A percentile compares a stretch with the other conserved stretches of the same genome.
These are phyloP conservation scores for Drosophila paramelanica DNA, from an alignment of 2,888 invertebrate species.

Conservation along the genomic window DNA sequence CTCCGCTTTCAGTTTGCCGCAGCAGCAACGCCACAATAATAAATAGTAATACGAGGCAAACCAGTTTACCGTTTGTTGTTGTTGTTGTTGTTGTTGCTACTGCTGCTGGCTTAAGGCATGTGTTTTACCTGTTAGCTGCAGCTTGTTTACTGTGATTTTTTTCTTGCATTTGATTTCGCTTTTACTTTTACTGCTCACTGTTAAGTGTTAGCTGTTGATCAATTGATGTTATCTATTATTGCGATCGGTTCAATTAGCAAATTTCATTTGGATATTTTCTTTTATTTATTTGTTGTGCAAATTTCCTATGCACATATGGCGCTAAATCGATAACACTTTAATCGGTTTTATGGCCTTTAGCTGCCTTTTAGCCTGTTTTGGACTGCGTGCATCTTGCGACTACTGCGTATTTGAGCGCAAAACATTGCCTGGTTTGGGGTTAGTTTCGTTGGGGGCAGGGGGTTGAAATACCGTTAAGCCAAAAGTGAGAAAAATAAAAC, in stretches of 20 bases:
- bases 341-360: constrained; percentile 13
- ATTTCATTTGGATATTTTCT: neutral
- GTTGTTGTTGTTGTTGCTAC: constrained; percentile 25
- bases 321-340: constrained; percentile 15
- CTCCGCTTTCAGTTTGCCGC: constrained; percentile 25
- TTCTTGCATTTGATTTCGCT: neutral
- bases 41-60: constrained; percentile 49
- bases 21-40: constrained; percentile 2
- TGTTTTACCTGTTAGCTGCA: constrained; percentile 10
- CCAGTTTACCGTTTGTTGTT: constrained; percentile 53
- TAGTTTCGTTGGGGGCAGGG: constrained; percentile 1
- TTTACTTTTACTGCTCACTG: constrained; percentile 27
- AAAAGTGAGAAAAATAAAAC: neutral
- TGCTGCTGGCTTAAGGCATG: constrained; percentile 2
- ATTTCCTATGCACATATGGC: constrained; percentile 11
- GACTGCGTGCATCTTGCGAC: constrained; percentile 14
- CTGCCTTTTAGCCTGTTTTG: constrained; percentile 4
- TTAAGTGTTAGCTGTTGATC: neutral
- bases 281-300: neutral
- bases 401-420: constrained; percentile 16
- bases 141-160: constrained; percentile 6
- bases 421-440: constrained; percentile 1
- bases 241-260: neutral
- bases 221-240: neutral
- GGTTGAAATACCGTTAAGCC: neutral